Evolutionary conservation across 2,113 vertebrate genomes (phyloP).

Genomic region (Leptobrachium leishanense): DNA sequence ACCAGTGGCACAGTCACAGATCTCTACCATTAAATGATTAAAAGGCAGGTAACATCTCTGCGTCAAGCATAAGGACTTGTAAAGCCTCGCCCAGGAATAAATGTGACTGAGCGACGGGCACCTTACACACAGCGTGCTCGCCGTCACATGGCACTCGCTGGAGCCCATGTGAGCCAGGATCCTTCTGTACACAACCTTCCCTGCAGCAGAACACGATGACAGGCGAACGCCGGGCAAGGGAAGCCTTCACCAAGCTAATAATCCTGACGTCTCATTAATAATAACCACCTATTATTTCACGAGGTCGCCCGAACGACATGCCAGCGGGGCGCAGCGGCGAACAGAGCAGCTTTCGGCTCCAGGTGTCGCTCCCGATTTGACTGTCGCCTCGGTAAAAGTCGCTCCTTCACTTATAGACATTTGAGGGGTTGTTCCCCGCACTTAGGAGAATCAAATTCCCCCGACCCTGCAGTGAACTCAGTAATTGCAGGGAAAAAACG

Average conservation of each 20-base stretch:
- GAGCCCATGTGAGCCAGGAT: conserved; percentile 23
- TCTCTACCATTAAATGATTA: conserved; percentile 9
- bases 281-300: neutral
- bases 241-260: neutral
- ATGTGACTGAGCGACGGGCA: conserved; percentile 27
- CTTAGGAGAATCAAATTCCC: too few species aligned
- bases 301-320: too few species aligned
- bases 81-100: conserved; percentile 30
- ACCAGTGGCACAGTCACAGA: neutral
- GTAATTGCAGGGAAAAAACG: too few species aligned
- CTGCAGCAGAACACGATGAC: neutral
- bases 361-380: too few species aligned
- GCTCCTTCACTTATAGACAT: too few species aligned
- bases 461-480: too few species aligned
- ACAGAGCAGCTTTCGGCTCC: too few species aligned
- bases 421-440: too few species aligned
- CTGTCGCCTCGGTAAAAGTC: too few species aligned
- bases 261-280: neutral
- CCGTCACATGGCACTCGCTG: conserved; percentile 23
- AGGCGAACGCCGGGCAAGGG: neutral
- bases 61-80: neutral
- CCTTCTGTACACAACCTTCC: neutral
- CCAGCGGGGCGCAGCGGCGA: too few species aligned
- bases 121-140: conserved; percentile 6
- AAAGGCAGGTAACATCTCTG: conserved; percentile 6